phyloP scores from a whole-genome alignment of 1,140 invertebrate species.

The Phymorhynchus buccinoides region DNA sequence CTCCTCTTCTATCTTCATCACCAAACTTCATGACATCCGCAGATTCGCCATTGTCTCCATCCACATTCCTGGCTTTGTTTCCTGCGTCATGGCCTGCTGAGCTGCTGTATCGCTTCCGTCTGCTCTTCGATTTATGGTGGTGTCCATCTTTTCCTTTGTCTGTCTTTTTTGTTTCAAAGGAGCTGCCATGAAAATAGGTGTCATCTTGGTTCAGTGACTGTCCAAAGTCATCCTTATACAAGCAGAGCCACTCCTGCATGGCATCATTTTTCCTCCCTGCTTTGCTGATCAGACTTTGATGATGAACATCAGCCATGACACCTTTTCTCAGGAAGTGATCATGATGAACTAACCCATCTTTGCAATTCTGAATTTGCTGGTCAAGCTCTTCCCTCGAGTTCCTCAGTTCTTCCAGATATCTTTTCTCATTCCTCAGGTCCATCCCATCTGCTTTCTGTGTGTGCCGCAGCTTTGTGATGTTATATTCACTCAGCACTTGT shows the following conservation, averaged over 20 bases:
- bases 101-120: constrained; percentile 18
- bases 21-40: neutral
- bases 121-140: neutral
- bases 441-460: neutral
- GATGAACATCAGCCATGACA: neutral
- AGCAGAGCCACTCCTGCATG: neutral
- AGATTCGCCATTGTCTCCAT: neutral
- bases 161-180: neutral
- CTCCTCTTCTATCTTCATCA: constrained; percentile 17
- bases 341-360: neutral
- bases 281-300: neutral
- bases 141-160: neutral
- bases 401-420: neutral
- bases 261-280: neutral
- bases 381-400: constrained; percentile 9
- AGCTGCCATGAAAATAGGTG: no score
- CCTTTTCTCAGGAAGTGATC: neutral
- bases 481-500: constrained; percentile 31
- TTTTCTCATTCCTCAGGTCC: constrained; percentile 31
- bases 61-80: neutral
- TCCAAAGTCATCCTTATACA: neutral
- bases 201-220: neutral
- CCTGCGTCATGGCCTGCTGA: constrained; percentile 26
- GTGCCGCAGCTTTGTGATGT: constrained; percentile 34
- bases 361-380: neutral